These are phyloP conservation scores for Scaptomyza flava DNA, from an alignment of 2,888 invertebrate species.

Conservation along the genomic window DNA sequence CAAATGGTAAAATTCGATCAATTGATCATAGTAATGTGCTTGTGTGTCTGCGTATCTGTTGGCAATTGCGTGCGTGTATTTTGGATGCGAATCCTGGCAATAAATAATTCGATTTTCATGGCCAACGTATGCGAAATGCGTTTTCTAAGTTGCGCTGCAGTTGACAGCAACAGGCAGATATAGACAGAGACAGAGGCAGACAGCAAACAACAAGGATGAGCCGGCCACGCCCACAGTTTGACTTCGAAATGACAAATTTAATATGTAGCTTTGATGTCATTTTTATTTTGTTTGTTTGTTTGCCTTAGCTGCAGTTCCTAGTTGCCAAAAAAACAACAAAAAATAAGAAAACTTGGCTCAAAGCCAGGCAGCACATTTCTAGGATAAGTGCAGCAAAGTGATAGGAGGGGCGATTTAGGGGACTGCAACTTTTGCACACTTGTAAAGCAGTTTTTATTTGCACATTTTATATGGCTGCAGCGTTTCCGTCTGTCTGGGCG, in stretches of 20 bases:
- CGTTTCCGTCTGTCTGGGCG: conserved; percentile 15
- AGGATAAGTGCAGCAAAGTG: conserved; percentile 6
- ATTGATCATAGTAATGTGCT: no score
- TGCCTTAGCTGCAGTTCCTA: conserved; percentile 50
- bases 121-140: conserved; percentile 44
- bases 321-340: conserved; percentile 20
- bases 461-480: conserved; percentile 47
- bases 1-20: no score
- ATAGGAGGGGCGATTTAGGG: background rate
- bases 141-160: conserved; percentile 52
- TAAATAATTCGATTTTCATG: conserved; percentile 53
- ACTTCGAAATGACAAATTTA: conserved; percentile 74
- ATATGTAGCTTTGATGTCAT: conserved; percentile 62
- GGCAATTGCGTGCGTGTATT: background rate
- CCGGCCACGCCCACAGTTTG: conserved; percentile 32
- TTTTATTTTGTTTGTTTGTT: conserved; percentile 51
- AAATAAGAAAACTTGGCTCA: conserved; percentile 54
- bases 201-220: conserved; percentile 12
- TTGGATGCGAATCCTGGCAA: conserved; percentile 3
- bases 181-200: background rate
- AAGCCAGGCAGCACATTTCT: conserved; percentile 25
- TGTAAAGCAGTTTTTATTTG: conserved; percentile 61
- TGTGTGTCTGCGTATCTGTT: no score
- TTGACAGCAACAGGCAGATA: conserved; percentile 42
- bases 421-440: conserved; percentile 27